These are phyloP conservation scores for Gryon sp. DNA, from an alignment of 1,140 invertebrate genomes.

Conservation along the genomic window DNA sequence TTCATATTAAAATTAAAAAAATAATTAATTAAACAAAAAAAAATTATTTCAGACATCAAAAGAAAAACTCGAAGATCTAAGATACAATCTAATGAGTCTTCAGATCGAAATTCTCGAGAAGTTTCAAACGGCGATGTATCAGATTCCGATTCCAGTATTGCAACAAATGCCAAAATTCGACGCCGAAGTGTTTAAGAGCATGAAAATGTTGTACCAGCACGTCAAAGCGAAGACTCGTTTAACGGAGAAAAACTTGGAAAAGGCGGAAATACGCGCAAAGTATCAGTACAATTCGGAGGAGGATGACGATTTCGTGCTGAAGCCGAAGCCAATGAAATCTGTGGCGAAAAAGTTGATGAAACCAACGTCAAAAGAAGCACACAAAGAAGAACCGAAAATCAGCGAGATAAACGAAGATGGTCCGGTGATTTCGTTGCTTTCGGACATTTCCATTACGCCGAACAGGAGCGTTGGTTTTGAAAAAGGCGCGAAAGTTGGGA, in stretches of 20 bases:
- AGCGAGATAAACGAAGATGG: too few species aligned
- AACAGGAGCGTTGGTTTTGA: too few species aligned
- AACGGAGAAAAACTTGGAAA: constrained; percentile 58
- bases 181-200: constrained; percentile 52
- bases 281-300: constrained; percentile 14
- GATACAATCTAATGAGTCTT: constrained; percentile 62
- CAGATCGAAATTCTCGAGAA: constrained; percentile 71
- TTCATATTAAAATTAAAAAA: too few species aligned
- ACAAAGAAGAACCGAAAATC: neutral
- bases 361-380: neutral
- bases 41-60: constrained; percentile 56
- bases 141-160: constrained; percentile 70
- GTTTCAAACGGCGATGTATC: constrained; percentile 63
- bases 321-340: constrained; percentile 10
- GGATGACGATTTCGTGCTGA: constrained; percentile 32
- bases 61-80: constrained; percentile 62
- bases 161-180: constrained; percentile 73
- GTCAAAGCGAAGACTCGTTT: constrained; percentile 70
- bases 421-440: constrained; percentile 12
- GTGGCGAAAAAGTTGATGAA: neutral
- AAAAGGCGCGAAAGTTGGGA: too few species aligned
- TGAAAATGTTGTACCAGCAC: constrained; percentile 70
- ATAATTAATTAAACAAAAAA: too few species aligned
- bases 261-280: constrained; percentile 9
- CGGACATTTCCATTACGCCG: neutral